Base-by-base conservation (phyloP, 2,113 vertebrate species). In the Toxostoma redivivum region DNA sequence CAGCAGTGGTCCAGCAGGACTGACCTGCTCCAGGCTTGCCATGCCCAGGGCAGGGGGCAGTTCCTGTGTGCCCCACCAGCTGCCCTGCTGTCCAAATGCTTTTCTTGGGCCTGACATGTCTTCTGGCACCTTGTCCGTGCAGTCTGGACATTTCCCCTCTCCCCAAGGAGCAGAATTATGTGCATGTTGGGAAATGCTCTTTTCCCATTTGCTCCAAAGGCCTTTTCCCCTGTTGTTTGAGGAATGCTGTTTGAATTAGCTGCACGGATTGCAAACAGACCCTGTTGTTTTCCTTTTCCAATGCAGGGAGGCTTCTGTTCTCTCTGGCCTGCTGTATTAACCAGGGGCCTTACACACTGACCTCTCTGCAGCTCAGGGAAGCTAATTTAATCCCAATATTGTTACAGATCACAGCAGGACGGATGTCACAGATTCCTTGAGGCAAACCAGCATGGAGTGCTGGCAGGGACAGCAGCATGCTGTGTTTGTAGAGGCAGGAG, bases 171-270 rank as follows among this genome's bases (percentile, higher is more conserved):
- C 20, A 7, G 13, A 19, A 3, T 37, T 45, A 10, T 35, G 82
- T 2, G 61, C 84, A 6, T 79, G 78, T 91, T 90, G 88, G 94
- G 90, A 96, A 95, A 92, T 0, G 10, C 87, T 94, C 67, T 80
- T 81, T 74, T 77, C 85, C 90, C 85, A 3, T 92, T 86, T 45
- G 78, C 90, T 96, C 48, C 31, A 6, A 87, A 81, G 89, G 91
- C 87, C 86, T 71, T 95, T 95, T 94, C 92, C 95, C 93, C 93
- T 76, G 79, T 91, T 92, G 94, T 81, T 88, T 97, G 92, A 96
- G 90, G 94, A 97, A 96, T 97, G 93, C 92, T 96, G 93, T 95
- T 95, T 96, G 96, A 97, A 96, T 97, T 96, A 94, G 94, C 96
- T 91, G 87, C 81, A 85, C 2, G 79, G 90, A 96, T 96, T 96